phyloP scores from a whole-genome alignment of 1,140 invertebrate genomes.

The Hydropsyche tenuis region DNA sequence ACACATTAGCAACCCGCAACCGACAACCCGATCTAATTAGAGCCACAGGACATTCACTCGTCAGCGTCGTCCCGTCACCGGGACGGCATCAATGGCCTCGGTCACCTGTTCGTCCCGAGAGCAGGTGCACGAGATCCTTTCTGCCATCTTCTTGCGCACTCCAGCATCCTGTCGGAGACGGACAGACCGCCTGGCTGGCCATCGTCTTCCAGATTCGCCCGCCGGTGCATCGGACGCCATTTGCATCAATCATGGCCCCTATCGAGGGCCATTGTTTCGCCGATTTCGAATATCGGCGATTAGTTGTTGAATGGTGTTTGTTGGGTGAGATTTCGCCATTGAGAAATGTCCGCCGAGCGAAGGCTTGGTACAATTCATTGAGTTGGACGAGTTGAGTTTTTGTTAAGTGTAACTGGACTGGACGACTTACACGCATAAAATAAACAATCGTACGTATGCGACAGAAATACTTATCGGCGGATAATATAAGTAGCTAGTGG shows the following conservation, averaged over 20 bases:
- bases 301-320: too few relatives aligned
- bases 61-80: not conserved
- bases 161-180: slow-evolving; percentile 26
- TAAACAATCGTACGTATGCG: slow-evolving; percentile 31
- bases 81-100: too few relatives aligned
- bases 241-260: slow-evolving; percentile 17
- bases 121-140: slow-evolving; percentile 14
- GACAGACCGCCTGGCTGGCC: slow-evolving; percentile 32
- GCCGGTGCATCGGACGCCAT: not conserved
- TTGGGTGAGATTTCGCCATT: not conserved
- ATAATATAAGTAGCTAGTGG: not conserved
- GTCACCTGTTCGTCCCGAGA: slow-evolving; percentile 15
- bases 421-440: slow-evolving; percentile 26
- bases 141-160: not conserved
- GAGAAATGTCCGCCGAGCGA: not conserved
- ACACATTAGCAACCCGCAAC: not conserved
- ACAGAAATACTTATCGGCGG: slow-evolving; percentile 31
- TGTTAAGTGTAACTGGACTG: slow-evolving; percentile 20
- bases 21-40: not conserved
- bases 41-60: too few relatives aligned
- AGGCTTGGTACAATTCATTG: slow-evolving; percentile 21
- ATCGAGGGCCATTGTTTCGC: too few relatives aligned
- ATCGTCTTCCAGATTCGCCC: slow-evolving; percentile 1
- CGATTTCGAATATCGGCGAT: too few relatives aligned
- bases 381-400: slow-evolving; percentile 29